Evolutionary conservation across 2,113 vertebrate species (phyloP), one percentile per base, ranked within the genome.

Genomic region (Syrrhaptes paradoxus): DNA sequence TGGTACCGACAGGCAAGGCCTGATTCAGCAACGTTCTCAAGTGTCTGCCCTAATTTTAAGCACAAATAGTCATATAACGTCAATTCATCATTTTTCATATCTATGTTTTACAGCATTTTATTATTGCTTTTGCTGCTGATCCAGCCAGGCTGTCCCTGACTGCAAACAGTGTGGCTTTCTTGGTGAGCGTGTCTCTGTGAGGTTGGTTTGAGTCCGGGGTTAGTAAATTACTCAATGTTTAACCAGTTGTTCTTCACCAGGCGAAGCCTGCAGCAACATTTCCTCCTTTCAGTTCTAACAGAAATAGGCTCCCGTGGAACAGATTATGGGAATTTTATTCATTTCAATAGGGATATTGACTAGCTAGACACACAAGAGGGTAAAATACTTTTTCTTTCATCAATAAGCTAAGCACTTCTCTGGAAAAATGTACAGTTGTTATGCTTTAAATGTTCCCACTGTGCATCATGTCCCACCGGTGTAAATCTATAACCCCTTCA

Each of bases 11-110:
- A 93, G 92, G 73, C 52, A 75, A 78, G 83, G 66, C 65, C 83
- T 79, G 90, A 96, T 89, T 96, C 90, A 94, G 95, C 95, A 89
- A 76, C 76, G 41, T 81, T 90, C 66, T 96, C 0, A 0, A 92
- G 70, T 75, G 66, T 65, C 61, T 97, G 86, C 58, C 93, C 85
- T 93, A 73, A 92, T 92, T 95, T 96, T 93, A 89, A 93, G 73
- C 62, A 58, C 86, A 90, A 94, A 86, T 68, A 92, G 45, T 87
- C 52, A 45, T 43, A 82, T 29, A 62, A 85, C 89, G 65, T 81
- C 65, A 87, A 49, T 86, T 86, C n/a, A 94, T 94, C 11, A 81
- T 89, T 95, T 88, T 90, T 84, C 62, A 28, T 81, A 48, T 76
- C 62, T 62, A 1, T 82, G 54, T 85, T 94, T 95, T 74, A 80